Percentiles rank a stretch among this genome's conserved stretches.
phyloP scores from a whole-genome alignment of 2,797 vertebrate species.

The Crocidura indochinensis region DNA sequence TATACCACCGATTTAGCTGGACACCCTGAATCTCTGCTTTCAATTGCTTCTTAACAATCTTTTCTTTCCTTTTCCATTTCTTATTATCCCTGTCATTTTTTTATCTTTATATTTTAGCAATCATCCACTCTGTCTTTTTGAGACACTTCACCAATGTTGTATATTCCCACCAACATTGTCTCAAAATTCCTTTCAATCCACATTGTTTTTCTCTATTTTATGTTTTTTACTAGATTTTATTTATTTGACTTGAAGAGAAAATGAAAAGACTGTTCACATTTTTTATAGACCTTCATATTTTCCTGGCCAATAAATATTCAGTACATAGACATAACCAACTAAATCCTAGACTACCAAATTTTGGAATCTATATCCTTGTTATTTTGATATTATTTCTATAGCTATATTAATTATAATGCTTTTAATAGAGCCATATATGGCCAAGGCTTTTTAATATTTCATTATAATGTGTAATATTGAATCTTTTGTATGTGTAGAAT shows the following conservation, averaged over 20 bases:
- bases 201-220: not conserved
- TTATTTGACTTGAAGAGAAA: not conserved
- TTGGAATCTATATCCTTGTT: conserved; percentile 6
- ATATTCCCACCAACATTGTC: too few species aligned
- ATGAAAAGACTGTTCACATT: too few species aligned
- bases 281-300: not conserved
- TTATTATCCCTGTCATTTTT: not conserved
- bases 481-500: too few species aligned
- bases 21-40: too few species aligned
- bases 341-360: conserved; percentile 37
- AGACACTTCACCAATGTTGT: too few species aligned
- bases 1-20: too few species aligned
- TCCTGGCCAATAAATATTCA: not conserved
- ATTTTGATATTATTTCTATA: conserved; percentile 10
- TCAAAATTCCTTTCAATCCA: too few species aligned
- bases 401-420: not conserved
- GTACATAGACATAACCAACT: not conserved
- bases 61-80: not conserved
- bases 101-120: too few species aligned
- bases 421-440: not conserved
- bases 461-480: too few species aligned
- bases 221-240: conserved; percentile 10
- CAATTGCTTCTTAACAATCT: too few species aligned
- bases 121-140: too few species aligned
- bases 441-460: not conserved